A percentile compares a stretch with the other conserved stretches of the same genome.
These are phyloP conservation scores for Endomychus coccineus DNA, from an alignment of 2,888 invertebrate species.

Conservation along the genomic window DNA sequence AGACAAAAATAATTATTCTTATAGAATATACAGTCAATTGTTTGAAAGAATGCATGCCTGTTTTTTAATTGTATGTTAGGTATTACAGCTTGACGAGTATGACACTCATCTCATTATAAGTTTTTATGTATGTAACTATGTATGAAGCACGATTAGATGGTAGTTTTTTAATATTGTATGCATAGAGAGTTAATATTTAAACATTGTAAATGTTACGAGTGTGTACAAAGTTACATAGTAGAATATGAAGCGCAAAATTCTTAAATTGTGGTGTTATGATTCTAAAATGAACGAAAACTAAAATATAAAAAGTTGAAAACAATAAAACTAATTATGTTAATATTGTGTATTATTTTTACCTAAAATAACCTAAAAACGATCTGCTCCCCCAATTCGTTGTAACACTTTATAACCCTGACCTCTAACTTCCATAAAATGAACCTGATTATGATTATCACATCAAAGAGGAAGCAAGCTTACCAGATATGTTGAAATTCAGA, in stretches of 20 bases:
- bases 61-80: constrained; percentile 14
- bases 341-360: constrained; percentile 5
- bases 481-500: constrained; percentile 36
- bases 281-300: constrained; percentile 30
- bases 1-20: constrained; percentile 35
- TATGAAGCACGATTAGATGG: constrained; percentile 33
- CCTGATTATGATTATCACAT: too few relatives aligned
- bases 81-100: background rate
- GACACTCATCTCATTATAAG: too few relatives aligned
- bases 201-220: constrained; percentile 19
- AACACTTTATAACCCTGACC: too few relatives aligned
- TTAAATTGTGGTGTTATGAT: constrained; percentile 28
- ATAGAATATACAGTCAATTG: constrained; percentile 37
- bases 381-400: too few relatives aligned
- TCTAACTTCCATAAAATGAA: too few relatives aligned
- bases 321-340: constrained; percentile 36
- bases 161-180: constrained; percentile 29
- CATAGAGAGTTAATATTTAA: constrained; percentile 11
- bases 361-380: too few relatives aligned
- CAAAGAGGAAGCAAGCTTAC: too few relatives aligned
- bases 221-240: constrained; percentile 16
- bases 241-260: constrained; percentile 19
- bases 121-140: constrained; percentile 19
- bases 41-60: constrained; percentile 30
- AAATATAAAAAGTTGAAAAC: constrained; percentile 39